These are phyloP conservation scores for Bombylius major DNA, from an alignment of 2,888 invertebrate species.

Conservation along the genomic window DNA sequence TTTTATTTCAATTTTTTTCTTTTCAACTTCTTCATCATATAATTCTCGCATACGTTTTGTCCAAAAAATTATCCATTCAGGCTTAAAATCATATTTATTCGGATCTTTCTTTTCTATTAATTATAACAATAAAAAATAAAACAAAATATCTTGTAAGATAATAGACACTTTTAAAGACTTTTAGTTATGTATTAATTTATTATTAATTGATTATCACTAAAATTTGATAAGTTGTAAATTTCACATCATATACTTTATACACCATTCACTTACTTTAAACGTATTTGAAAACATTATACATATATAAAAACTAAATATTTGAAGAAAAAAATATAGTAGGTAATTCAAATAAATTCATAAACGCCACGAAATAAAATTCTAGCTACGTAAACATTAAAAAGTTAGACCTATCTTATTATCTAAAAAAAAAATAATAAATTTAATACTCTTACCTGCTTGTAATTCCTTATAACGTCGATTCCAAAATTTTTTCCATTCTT, in stretches of 20 bases:
- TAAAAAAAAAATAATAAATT: too few species aligned
- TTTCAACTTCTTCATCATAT: slow-evolving; percentile 54
- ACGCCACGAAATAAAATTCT: not conserved
- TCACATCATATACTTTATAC: too few species aligned
- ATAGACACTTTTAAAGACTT: not conserved
- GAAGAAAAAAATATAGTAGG: too few species aligned
- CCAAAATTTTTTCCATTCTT: slow-evolving; percentile 87
- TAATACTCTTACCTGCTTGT: slow-evolving; percentile 40
- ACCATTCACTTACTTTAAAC: too few species aligned
- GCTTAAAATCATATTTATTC: slow-evolving; percentile 70
- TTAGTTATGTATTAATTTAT: not conserved
- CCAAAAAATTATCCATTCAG: slow-evolving; percentile 83
- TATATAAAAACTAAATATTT: too few species aligned
- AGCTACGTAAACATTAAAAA: too few species aligned
- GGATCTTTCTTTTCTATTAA: slow-evolving; percentile 44
- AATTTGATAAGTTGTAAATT: too few species aligned
- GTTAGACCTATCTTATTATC: too few species aligned
- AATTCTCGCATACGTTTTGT: slow-evolving; percentile 68
- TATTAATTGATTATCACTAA: not conserved
- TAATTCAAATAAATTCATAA: too few species aligned
- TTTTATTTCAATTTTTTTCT: slow-evolving; percentile 54
- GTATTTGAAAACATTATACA: too few species aligned
- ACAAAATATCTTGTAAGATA: not conserved
- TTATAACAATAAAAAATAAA: slow-evolving; percentile 1
- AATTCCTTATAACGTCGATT: slow-evolving; percentile 69